Conservation (phyloP, 2,113 vertebrate species). For the Opisthocomus hoazin region DNA sequence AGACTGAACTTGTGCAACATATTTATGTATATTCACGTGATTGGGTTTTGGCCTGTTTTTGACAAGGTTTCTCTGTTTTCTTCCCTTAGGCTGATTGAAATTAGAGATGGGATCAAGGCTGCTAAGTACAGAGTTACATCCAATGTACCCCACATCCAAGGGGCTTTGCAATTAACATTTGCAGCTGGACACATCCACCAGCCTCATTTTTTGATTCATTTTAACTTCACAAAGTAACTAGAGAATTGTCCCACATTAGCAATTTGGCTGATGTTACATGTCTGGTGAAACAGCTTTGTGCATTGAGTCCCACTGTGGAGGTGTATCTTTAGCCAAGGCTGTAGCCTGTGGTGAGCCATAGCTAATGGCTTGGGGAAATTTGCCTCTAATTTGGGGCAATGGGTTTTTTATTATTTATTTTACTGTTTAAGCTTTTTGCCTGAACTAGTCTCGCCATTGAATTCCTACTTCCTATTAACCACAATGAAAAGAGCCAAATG, state of each 20-base stretch:
- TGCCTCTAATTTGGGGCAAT: not conserved
- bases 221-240: not conserved
- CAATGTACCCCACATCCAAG: not conserved
- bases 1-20: not conserved
- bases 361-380: not conserved
- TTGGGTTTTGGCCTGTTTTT: not conserved
- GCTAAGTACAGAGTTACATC: not conserved
- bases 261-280: not conserved
- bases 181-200: not conserved
- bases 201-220: not conserved
- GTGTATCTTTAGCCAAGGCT: not conserved
- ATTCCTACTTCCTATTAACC: not conserved
- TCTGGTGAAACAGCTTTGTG: not conserved
- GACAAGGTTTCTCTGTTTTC: not conserved
- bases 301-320: not conserved
- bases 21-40: not conserved
- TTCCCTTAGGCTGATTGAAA: not conserved
- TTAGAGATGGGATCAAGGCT: not conserved
- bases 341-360: not conserved
- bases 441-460: not conserved
- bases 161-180: not conserved
- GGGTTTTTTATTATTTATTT: not conserved
- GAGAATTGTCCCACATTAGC: not conserved
- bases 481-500: not conserved
- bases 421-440: not conserved